These are phyloP conservation scores for Lepidurus packardi DNA, from an alignment of 1,140 invertebrate genomes.

Conservation along the genomic window DNA sequence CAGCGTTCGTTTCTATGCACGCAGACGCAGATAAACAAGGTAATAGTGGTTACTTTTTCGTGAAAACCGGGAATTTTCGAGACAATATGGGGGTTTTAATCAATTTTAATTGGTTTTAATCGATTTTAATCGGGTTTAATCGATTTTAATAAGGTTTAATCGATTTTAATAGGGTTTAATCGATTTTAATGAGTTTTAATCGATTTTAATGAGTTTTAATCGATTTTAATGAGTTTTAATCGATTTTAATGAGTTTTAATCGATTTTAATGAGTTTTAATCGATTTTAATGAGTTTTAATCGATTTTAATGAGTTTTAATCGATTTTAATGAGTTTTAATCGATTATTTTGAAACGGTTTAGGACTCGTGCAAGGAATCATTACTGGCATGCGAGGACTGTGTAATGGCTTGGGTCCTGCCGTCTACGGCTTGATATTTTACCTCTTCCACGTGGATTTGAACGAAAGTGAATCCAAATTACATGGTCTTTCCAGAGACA, in stretches of 20 bases:
- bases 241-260: not conserved
- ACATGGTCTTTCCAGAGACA: not conserved
- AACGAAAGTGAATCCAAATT: slow-evolving; percentile 57
- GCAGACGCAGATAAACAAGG: slow-evolving; percentile 94
- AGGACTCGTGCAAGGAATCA: slow-evolving; percentile 89
- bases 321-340: no score
- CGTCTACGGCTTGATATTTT: slow-evolving; percentile 97
- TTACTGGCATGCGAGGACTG: slow-evolving; percentile 90
- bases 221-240: not conserved
- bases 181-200: no score
- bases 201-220: not conserved
- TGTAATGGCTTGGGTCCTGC: slow-evolving; percentile 90
- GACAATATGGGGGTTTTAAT: not conserved
- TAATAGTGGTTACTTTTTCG: slow-evolving; percentile 35
- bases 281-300: not conserved
- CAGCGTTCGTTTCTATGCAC: slow-evolving; percentile 95
- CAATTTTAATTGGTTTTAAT: not conserved
- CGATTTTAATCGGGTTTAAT: no score
- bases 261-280: not conserved
- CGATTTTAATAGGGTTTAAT: no score
- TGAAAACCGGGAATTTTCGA: not conserved
- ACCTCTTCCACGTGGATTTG: slow-evolving; percentile 95
- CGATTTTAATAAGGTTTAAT: no score
- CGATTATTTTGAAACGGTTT: not conserved
- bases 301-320: not conserved